These are phyloP conservation scores for Megalops atlanticus DNA, from an alignment of 2,113 vertebrate genomes.

Conservation along the genomic window DNA sequence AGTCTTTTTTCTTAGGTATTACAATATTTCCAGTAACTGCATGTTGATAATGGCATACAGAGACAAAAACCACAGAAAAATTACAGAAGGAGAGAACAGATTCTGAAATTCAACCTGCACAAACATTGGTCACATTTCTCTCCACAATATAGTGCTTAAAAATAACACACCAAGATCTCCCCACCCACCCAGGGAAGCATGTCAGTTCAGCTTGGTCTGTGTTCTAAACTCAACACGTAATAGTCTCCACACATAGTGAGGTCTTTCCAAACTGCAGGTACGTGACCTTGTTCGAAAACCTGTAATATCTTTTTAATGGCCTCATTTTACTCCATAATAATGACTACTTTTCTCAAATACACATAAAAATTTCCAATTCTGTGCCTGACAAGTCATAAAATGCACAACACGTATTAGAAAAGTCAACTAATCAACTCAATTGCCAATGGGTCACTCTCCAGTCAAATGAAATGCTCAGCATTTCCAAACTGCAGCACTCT, in stretches of 20 bases:
- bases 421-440: neutral
- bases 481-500: neutral
- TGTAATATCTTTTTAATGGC: slow-evolving; percentile 20
- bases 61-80: neutral
- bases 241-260: neutral
- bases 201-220: neutral
- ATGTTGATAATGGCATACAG: neutral
- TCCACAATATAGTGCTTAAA: neutral
- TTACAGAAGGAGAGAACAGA: neutral
- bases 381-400: neutral
- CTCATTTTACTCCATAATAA: slow-evolving; percentile 22
- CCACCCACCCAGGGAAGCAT: neutral
- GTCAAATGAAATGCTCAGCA: neutral
- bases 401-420: neutral
- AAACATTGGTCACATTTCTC: neutral
- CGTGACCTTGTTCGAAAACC: neutral
- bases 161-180: neutral
- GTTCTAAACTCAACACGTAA: neutral
- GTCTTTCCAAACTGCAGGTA: neutral
- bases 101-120: neutral
- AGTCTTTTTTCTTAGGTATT: neutral
- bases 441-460: neutral
- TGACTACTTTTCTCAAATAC: slow-evolving; percentile 11
- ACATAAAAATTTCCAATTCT: slow-evolving; percentile 3
- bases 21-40: neutral